A percentile compares a stretch with the other conserved stretches of the same genome.
phyloP scores from a whole-genome alignment of 1,140 invertebrate species.

The Panagrolaimus sp. region DNA sequence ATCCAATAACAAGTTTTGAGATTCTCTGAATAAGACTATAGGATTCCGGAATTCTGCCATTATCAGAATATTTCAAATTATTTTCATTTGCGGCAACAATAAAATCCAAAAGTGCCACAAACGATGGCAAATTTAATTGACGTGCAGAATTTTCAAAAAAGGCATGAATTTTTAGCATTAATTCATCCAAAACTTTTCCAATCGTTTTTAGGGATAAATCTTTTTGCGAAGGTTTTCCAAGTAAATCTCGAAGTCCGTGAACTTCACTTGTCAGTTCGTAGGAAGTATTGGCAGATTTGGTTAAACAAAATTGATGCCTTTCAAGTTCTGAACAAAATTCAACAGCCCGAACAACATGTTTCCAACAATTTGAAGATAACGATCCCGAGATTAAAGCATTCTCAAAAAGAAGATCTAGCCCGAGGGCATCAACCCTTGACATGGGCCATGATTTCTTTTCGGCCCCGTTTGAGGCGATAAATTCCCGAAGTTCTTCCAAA shows the following conservation, averaged over 20 bases:
- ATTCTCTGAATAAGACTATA: not conserved
- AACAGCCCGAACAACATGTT: not conserved
- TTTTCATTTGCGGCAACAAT: slow-evolving; percentile 9
- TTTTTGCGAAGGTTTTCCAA: not conserved
- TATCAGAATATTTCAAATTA: slow-evolving; percentile 6
- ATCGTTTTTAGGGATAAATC: not conserved
- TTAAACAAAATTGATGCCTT: not conserved
- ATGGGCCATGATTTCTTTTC: slow-evolving; percentile 1
- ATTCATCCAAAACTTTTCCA: not conserved
- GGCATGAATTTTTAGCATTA: slow-evolving; percentile 10
- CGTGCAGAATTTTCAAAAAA: not conserved
- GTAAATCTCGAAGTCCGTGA: not conserved
- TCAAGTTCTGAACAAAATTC: slow-evolving; percentile 3
- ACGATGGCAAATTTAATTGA: not conserved
- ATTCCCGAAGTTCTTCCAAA: slow-evolving; percentile 9
- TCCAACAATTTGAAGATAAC: not conserved
- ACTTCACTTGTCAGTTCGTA: not conserved
- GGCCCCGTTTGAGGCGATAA: not conserved
- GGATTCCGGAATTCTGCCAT: not conserved
- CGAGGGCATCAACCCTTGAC: not conserved
- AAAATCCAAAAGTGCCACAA: not conserved
- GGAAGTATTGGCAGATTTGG: not conserved
- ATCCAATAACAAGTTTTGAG: not conserved
- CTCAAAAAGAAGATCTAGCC: not conserved
- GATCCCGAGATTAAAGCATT: not conserved